Evolutionary conservation across 2,113 vertebrate species (phyloP).

Genomic region (Jaculus jaculus): DNA sequence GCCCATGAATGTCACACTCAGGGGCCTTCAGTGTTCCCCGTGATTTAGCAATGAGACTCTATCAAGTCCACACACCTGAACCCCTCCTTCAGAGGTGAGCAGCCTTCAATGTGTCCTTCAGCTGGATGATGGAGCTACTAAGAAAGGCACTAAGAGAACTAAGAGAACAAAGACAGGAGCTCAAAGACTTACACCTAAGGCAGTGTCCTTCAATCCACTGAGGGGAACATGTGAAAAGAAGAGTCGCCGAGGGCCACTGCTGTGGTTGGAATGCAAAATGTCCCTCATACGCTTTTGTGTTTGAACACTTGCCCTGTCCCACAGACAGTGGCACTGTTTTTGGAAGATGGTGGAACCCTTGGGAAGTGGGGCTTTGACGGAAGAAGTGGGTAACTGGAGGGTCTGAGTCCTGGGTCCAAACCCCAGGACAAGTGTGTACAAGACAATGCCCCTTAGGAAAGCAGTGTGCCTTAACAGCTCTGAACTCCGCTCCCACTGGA

Average conservation of each 20-base stretch:
- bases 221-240: neutral
- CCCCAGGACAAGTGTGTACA: neutral
- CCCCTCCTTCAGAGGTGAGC: neutral
- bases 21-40: accelerated
- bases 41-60: neutral
- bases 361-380: no score
- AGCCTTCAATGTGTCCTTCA: neutral
- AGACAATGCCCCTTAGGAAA: neutral
- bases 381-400: neutral
- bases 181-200: neutral
- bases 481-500: neutral
- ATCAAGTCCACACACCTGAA: neutral
- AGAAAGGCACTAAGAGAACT: neutral
- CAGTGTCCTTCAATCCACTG: neutral
- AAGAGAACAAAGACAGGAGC: neutral
- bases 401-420: neutral
- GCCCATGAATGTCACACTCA: neutral
- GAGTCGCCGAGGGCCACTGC: neutral
- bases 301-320: no score
- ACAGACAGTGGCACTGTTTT: no score
- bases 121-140: neutral
- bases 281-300: no score
- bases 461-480: neutral
- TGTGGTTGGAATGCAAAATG: no score
- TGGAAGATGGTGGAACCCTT: no score